Evolutionary conservation across 2,888 invertebrate genomes (phyloP).

Genomic region (Dasypolia templi): DNA sequence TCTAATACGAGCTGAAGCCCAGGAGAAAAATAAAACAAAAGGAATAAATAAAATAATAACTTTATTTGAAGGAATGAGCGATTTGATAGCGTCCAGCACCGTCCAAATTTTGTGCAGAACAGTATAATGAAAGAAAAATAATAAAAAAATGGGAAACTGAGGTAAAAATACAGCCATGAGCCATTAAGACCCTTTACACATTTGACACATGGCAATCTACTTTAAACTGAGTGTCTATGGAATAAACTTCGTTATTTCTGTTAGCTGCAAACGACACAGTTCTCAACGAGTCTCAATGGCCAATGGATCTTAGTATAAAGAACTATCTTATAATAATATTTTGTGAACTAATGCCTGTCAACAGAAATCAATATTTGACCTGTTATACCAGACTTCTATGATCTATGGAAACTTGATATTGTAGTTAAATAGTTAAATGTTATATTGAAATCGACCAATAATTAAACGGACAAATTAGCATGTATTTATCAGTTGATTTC

Average conservation of each 20-base stretch:
- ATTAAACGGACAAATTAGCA: slow-evolving; percentile 25
- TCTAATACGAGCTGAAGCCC: slow-evolving; percentile 39
- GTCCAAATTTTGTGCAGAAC: slow-evolving; percentile 72
- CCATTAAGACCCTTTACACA: slow-evolving; percentile 44
- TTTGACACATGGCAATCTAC: slow-evolving; percentile 38
- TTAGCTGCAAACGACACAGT: slow-evolving; percentile 39
- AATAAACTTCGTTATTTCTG: neutral
- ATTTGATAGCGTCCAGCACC: slow-evolving; percentile 67
- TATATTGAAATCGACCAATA: slow-evolving; percentile 49
- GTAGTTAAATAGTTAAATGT: slow-evolving; percentile 23
- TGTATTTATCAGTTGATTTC: slow-evolving; percentile 47
- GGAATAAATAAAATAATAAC: slow-evolving; percentile 64
- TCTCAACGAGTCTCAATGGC: slow-evolving; percentile 36
- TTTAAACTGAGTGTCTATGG: slow-evolving; percentile 21
- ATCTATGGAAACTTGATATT: slow-evolving; percentile 49
- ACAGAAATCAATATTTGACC: slow-evolving; percentile 31
- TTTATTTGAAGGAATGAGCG: slow-evolving; percentile 72
- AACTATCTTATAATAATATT: slow-evolving; percentile 47
- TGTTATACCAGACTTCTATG: slow-evolving; percentile 35
- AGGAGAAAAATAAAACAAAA: slow-evolving; percentile 55
- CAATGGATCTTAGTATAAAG: slow-evolving; percentile 42
- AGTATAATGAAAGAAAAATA: slow-evolving; percentile 25
- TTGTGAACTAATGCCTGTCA: slow-evolving; percentile 59
- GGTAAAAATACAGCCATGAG: slow-evolving; percentile 26
- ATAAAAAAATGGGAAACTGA: slow-evolving; percentile 17